These are phyloP conservation scores for Mugil cephalus DNA, from an alignment of 2,113 vertebrate genomes.

Conservation along the genomic window DNA sequence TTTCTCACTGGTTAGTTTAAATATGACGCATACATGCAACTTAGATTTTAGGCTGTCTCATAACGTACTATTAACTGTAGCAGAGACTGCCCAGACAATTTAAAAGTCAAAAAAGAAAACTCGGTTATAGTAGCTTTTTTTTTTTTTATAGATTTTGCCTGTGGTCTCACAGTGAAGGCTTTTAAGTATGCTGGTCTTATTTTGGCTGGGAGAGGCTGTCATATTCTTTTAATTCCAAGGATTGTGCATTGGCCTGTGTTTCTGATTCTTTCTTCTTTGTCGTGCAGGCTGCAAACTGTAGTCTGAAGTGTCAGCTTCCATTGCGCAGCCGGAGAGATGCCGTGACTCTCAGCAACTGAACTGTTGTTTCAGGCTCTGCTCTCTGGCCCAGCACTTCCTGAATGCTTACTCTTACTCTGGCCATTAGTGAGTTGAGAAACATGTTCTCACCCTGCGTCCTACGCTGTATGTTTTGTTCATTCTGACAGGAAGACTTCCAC, in stretches of 20 bases:
- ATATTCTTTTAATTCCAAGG: constrained; percentile 28
- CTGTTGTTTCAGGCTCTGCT: constrained; percentile 48
- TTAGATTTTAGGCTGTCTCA: constrained; percentile 3
- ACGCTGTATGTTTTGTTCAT: constrained; percentile 8
- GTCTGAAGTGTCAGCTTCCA: neutral
- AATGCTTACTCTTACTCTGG: constrained; percentile 29
- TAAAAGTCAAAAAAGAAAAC: constrained; percentile 40
- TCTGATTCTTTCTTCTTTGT: constrained; percentile 27
- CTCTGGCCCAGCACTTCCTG: constrained; percentile 5
- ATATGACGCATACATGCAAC: neutral
- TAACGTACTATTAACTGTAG: constrained; percentile 30
- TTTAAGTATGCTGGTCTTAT: constrained; percentile 23
- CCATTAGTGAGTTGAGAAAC: constrained; percentile 50
- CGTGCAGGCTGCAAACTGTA: constrained; percentile 2
- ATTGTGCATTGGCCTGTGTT: constrained; percentile 12
- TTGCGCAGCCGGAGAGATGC: constrained; percentile 14
- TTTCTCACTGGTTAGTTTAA: constrained; percentile 18
- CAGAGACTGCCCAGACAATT: constrained; percentile 17
- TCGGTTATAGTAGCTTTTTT: constrained; percentile 38
- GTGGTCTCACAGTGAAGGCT: constrained; percentile 53
- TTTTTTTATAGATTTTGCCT: constrained; percentile 44
- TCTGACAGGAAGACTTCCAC: constrained; percentile 8
- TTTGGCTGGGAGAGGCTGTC: constrained; percentile 31
- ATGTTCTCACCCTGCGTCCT: constrained; percentile 17
- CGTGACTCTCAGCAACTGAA: constrained; percentile 19